Evolutionary conservation across 2,797 vertebrate species (phyloP).

Genomic region (Ibycter americanus): DNA sequence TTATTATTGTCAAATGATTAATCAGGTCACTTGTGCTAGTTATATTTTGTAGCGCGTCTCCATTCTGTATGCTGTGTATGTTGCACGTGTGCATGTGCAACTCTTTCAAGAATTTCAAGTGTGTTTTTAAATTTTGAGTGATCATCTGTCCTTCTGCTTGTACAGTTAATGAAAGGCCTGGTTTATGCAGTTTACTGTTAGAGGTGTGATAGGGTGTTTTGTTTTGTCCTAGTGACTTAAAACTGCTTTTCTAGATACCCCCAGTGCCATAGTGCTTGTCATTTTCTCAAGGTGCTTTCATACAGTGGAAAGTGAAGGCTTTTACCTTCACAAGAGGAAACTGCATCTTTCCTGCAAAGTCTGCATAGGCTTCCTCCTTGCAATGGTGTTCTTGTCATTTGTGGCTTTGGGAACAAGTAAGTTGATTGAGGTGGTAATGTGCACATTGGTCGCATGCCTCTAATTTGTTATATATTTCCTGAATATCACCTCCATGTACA

Average conservation of each 20-base stretch:
- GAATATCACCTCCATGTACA: neutral
- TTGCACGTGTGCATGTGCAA: fast-evolving
- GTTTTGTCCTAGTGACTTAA: neutral
- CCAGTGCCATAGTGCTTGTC: neutral
- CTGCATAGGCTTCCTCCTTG: neutral
- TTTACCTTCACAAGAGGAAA: neutral
- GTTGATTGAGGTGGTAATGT: neutral
- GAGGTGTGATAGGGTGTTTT: neutral
- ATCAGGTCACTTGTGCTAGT: neutral
- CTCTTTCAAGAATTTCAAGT: neutral
- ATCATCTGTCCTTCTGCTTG: neutral
- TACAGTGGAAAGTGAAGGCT: neutral
- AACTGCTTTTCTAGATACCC: neutral
- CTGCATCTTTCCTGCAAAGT: neutral
- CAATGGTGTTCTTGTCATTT: neutral
- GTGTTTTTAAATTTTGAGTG: neutral
- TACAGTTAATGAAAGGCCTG: neutral
- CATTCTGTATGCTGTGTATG: fast-evolving
- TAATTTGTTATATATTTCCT: neutral
- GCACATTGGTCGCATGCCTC: neutral
- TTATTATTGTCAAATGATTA: neutral
- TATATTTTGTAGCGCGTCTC: neutral
- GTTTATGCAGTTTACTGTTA: neutral
- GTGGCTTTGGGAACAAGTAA: neutral
- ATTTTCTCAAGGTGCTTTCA: neutral